Evolutionary conservation across 2,797 vertebrate genomes (phyloP).

Genomic region (Sciurus vulgaris): DNA sequence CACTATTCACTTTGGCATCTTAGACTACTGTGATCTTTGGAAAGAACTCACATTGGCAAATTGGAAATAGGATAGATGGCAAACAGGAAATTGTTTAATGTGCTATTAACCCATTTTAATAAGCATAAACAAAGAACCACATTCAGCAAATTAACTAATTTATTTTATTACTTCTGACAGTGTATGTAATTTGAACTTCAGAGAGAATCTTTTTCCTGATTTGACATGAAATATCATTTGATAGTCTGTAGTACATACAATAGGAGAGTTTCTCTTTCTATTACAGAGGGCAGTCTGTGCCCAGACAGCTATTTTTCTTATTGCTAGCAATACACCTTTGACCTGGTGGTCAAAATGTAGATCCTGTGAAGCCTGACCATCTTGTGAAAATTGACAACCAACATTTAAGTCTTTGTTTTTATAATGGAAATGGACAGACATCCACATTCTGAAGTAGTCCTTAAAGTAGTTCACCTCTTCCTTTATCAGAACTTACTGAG

Average conservation of each 20-base stretch:
- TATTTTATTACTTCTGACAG: constrained; percentile 8
- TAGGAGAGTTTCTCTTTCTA: neutral
- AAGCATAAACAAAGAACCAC: neutral
- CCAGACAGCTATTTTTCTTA: neutral
- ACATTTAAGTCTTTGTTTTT: neutral
- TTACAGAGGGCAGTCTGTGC: neutral
- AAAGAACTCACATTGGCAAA: neutral
- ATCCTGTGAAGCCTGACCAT: neutral
- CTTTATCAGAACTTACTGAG: neutral
- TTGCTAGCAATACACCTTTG: neutral
- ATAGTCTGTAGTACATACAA: neutral
- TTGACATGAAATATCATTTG: constrained; percentile 1
- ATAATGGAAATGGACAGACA: neutral
- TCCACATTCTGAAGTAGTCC: neutral
- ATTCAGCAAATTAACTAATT: constrained; percentile 47
- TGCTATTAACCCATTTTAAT: neutral
- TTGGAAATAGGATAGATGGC: neutral
- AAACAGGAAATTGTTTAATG: neutral
- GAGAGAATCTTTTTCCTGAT: neutral
- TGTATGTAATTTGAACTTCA: neutral
- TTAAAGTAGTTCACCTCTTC: neutral
- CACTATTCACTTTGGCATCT: neutral
- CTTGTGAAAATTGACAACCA: neutral
- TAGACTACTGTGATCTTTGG: neutral
- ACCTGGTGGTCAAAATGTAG: neutral